These are phyloP conservation scores for Caenorhabditis macrosperma DNA, from an alignment of 2,888 invertebrate genomes.

Conservation along the genomic window DNA sequence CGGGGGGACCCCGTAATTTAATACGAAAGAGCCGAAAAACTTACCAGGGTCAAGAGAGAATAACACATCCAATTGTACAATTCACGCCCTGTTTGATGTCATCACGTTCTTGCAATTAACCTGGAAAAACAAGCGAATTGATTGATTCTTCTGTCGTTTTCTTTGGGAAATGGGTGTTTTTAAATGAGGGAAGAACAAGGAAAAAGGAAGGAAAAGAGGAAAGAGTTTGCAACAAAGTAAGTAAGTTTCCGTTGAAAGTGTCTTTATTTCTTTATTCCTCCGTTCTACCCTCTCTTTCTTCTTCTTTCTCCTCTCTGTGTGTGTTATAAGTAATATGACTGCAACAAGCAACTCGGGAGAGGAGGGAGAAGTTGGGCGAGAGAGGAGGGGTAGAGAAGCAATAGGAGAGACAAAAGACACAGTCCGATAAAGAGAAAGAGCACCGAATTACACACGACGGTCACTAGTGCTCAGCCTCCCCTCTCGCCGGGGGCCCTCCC, in stretches of 20 bases:
- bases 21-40: conserved; percentile 18
- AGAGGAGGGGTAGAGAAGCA: conserved; percentile 19
- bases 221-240: conserved; percentile 39
- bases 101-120: conserved; percentile 24
- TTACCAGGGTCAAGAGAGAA: conserved; percentile 27
- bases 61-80: conserved; percentile 19
- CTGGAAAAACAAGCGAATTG: conserved; percentile 1
- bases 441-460: conserved; percentile 59
- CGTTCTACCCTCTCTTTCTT: conserved; percentile 11
- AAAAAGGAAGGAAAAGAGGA: not conserved
- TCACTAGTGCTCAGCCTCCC: conserved; percentile 43
- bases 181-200: not conserved
- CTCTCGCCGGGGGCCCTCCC: not conserved
- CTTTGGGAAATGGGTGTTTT: not conserved
- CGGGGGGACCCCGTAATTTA: conserved; percentile 43
- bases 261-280: conserved; percentile 39
- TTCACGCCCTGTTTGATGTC: conserved; percentile 18
- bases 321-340: conserved; percentile 58
- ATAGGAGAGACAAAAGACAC: conserved; percentile 43
- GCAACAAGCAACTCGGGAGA: conserved; percentile 39
- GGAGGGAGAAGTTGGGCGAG: conserved; percentile 22
- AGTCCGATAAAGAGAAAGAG: conserved; percentile 43
- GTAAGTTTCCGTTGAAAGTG: conserved; percentile 54
- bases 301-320: conserved; percentile 36
- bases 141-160: not conserved